Base-by-base conservation (phyloP, 1,140 invertebrate genomes). In the Ooceraea biroi region DNA sequence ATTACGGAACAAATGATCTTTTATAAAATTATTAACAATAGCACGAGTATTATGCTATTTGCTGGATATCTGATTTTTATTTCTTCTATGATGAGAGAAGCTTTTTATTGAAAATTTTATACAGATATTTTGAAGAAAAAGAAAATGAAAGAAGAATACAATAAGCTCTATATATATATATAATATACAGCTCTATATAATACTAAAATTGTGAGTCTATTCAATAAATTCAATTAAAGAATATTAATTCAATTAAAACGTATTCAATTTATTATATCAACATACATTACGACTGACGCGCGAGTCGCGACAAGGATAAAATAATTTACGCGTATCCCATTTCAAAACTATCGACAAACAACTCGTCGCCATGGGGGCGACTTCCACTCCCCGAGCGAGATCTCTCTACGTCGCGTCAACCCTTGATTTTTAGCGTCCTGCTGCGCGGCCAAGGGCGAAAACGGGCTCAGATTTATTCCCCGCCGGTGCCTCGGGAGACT, bases 401-500 rank as follows among this genome's bases (percentile, higher is more conserved):
- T 86, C 68, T 88, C 66, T 80, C 83, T 50, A n/a, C 85, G 65
- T 86, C 55, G 78, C 57, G 88, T 85, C 86, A 92, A 92, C 91
- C 92, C 92, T 93, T 93, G 89, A 91, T 91, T 91, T 90, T 89
- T 86, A 87, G 86, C 83, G 84, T 92, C 89, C 91, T 88, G 85
- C 89, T 85, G 91, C 87, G 89, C 91, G 88, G 14, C 89, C 80
- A 85, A 92, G 88, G 89, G 85, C 85, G 85, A 93, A 91, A 91
- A 87, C 91, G 88, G 90, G 91, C 91, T 91, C 88, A 92, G 93
- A 94, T 94, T 94, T 93, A 94, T 94, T 93, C 90, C 88, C 92
- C 78, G 55, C 72, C 83, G 85, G 90, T 91, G 92, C 91, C 92
- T 93, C 91, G 85, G 89, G 93, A 93, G 90, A 89, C 89, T 88